Evolutionary conservation across 2,888 invertebrate species (phyloP).

Genomic region (Lithophane socia): DNA sequence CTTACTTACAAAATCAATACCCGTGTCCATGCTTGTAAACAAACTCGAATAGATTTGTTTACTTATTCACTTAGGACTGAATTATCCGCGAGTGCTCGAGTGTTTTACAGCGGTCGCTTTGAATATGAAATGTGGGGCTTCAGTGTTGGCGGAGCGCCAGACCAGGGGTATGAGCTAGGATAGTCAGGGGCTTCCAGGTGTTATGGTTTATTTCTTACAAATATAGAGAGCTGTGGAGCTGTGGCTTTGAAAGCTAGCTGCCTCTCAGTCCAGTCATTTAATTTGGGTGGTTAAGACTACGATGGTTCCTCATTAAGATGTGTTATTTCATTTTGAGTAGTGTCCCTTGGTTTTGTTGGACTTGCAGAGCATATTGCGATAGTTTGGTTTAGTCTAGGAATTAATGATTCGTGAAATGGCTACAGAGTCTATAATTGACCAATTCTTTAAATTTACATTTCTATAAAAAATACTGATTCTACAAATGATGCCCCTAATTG

Average conservation of each 20-base stretch:
- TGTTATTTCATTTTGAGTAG: not conserved
- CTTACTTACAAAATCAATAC: conserved; percentile 48
- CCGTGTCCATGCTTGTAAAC: conserved; percentile 54
- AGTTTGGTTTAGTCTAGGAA: too few species aligned
- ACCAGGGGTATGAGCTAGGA: conserved; percentile 25
- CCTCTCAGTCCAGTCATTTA: not conserved
- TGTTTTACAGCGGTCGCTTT: conserved; percentile 47
- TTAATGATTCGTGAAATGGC: too few species aligned
- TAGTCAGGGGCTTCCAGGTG: conserved; percentile 13
- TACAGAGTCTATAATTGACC: too few species aligned
- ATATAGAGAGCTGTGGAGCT: not conserved
- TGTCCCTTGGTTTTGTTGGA: not conserved
- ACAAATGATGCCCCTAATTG: not conserved
- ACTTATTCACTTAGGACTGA: conserved; percentile 59
- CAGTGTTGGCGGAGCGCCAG: conserved; percentile 58
- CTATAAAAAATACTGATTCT: too few species aligned
- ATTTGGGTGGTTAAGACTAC: not conserved
- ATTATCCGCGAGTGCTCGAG: conserved; percentile 42
- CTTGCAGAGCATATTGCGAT: not conserved
- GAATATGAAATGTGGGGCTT: conserved; percentile 51
- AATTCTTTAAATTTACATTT: too few species aligned
- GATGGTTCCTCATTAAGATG: not conserved
- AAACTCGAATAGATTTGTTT: conserved; percentile 60
- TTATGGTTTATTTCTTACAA: conserved; percentile 9
- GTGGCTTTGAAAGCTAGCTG: not conserved